Conservation (phyloP, 2,888 invertebrate genomes). For the Callosobruchus maculatus region DNA sequence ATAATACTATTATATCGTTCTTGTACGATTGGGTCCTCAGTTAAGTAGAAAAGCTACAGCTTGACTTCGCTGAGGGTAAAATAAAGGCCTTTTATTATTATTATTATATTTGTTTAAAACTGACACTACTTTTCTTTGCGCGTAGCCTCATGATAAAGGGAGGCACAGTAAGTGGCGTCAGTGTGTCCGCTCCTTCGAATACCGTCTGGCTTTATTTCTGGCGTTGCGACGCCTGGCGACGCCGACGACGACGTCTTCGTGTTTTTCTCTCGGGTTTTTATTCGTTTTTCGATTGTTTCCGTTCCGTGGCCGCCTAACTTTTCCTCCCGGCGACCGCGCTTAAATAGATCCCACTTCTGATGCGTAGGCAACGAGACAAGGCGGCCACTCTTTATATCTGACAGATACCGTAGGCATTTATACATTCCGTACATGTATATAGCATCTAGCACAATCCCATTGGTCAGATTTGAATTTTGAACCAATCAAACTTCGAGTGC, state of each 20-base stretch:
- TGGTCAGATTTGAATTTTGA: too few relatives aligned
- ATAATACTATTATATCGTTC: too few relatives aligned
- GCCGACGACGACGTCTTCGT: constrained; percentile 15
- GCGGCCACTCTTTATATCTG: too few relatives aligned
- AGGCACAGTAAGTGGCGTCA: constrained; percentile 5
- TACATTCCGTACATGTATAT: too few relatives aligned
- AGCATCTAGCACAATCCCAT: too few relatives aligned
- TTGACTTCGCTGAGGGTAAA: too few relatives aligned
- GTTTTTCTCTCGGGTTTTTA: constrained; percentile 16
- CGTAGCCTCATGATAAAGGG: background rate
- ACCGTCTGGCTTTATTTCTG: constrained; percentile 28
- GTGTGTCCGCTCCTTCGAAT: constrained; percentile 15
- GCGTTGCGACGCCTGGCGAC: background rate
- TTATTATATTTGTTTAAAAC: constrained; percentile 9
- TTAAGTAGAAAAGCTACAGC: too few relatives aligned
- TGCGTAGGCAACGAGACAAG: background rate
- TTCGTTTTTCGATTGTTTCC: constrained; percentile 31
- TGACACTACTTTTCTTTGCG: background rate
- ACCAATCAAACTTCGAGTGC: too few relatives aligned
- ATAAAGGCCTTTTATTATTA: too few relatives aligned
- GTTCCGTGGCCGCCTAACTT: constrained; percentile 15
- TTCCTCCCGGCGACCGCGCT: background rate
- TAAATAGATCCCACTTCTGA: background rate
- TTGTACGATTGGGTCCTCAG: too few relatives aligned
- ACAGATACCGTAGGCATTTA: too few relatives aligned